Evolutionary conservation across 1,140 invertebrate genomes (phyloP).

Genomic region (Hyles euphorbiae): DNA sequence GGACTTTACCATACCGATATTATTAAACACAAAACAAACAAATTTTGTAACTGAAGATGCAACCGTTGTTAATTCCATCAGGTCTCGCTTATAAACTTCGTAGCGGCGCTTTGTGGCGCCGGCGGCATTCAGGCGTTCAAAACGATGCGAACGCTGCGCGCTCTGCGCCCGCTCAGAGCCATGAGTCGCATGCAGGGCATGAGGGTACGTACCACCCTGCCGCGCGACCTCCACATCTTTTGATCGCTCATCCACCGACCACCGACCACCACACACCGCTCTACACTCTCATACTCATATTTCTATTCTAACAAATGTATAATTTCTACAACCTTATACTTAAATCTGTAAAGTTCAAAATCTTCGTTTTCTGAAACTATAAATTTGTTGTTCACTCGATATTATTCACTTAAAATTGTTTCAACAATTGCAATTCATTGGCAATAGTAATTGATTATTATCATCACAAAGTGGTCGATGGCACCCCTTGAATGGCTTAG

Average conservation of each 20-base stretch:
- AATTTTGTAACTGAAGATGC: constrained; percentile 28
- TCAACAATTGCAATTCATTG: constrained; percentile 40
- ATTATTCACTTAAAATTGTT: constrained; percentile 41
- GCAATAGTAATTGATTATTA: constrained; percentile 44
- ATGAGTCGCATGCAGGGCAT: constrained; percentile 98
- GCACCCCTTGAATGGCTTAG: constrained; percentile 72
- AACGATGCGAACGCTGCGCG: constrained; percentile 97
- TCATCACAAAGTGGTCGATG: constrained; percentile 61
- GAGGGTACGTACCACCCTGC: constrained; percentile 87
- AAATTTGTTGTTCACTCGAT: constrained; percentile 24
- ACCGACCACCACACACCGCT: constrained; percentile 24
- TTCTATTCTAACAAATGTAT: constrained; percentile 21
- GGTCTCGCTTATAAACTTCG: constrained; percentile 98
- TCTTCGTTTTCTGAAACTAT: not conserved
- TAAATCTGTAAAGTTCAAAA: constrained; percentile 2
- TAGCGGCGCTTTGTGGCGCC: constrained; percentile 93
- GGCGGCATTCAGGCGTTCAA: constrained; percentile 98
- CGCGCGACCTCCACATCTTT: constrained; percentile 24
- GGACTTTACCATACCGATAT: not conserved
- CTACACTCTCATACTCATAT: constrained; percentile 39
- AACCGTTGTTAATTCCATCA: constrained; percentile 75
- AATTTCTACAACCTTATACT: constrained; percentile 7
- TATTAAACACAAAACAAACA: not conserved
- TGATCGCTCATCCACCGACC: constrained; percentile 33
- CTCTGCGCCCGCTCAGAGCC: constrained; percentile 94